A percentile compares a stretch with the other conserved stretches of the same genome.
Conservation (phyloP, 2,888 invertebrate genomes). For the Diachrysia chrysitis region DNA sequence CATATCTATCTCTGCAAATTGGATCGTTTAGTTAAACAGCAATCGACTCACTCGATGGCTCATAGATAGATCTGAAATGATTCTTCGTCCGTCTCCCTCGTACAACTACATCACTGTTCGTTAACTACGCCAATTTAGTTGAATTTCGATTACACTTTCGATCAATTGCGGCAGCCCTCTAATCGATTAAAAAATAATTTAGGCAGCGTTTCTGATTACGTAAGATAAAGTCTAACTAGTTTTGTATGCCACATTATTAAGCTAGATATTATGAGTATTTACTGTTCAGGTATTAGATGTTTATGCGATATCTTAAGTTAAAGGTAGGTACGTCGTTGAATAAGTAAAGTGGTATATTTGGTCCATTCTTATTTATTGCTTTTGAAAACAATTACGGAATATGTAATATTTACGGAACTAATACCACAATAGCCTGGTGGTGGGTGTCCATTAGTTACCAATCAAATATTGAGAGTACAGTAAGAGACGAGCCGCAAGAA, state of each 20-base stretch:
- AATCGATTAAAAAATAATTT: neutral
- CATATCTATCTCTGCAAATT: slow-evolving; percentile 7
- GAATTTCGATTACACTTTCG: slow-evolving; percentile 1
- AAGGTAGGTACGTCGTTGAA: too few species aligned
- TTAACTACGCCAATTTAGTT: neutral
- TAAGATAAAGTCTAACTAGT: neutral
- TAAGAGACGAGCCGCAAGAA: neutral
- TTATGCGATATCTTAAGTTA: too few species aligned
- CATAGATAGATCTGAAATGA: neutral
- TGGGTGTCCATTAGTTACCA: neutral
- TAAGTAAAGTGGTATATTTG: neutral
- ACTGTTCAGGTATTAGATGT: too few species aligned
- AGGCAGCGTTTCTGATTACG: neutral
- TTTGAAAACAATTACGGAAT: neutral
- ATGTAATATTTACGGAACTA: too few species aligned
- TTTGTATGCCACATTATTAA: too few species aligned
- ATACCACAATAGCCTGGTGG: neutral
- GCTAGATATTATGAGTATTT: too few species aligned
- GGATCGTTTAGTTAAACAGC: slow-evolving; percentile 7
- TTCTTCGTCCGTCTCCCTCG: neutral
- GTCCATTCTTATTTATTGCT: neutral
- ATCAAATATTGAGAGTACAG: neutral
- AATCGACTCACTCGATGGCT: neutral
- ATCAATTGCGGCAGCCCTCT: slow-evolving; percentile 2
- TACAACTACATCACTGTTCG: slow-evolving; percentile 1